A percentile compares a stretch with the other conserved stretches of the same genome.
Evolutionary conservation across 1,140 invertebrate genomes (phyloP).

Genomic region (Trypoxylus dichotomus): DNA sequence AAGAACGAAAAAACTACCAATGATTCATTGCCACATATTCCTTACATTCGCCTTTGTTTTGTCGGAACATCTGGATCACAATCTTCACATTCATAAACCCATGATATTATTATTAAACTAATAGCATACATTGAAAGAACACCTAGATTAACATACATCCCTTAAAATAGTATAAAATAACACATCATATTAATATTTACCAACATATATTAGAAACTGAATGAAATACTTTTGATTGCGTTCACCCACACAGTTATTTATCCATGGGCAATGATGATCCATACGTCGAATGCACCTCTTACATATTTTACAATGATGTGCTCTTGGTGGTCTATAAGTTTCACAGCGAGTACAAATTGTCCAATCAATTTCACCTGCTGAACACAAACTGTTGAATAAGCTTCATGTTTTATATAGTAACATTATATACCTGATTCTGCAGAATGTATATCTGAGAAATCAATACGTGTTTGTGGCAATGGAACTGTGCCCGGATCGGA

Average conservation of each 20-base stretch:
- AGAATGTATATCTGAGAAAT: constrained; percentile 73
- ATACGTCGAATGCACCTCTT: constrained; percentile 83
- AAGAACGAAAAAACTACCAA: too few relatives aligned
- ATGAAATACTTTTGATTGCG: constrained; percentile 93
- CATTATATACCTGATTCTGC: constrained; percentile 38
- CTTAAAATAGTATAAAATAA: background rate
- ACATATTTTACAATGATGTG: constrained; percentile 89
- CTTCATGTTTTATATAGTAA: background rate
- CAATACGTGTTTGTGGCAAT: constrained; percentile 75
- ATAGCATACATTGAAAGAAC: constrained; percentile 69
- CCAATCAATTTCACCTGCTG: constrained; percentile 71
- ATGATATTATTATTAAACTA: constrained; percentile 71
- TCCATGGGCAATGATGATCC: constrained; percentile 91
- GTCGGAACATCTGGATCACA: constrained; percentile 66
- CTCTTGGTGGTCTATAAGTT: constrained; percentile 80
- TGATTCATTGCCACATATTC: too few relatives aligned
- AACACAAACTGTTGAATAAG: constrained; percentile 5
- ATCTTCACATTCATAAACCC: constrained; percentile 72
- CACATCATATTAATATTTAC: constrained; percentile 43
- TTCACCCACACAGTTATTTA: constrained; percentile 92
- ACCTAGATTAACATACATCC: constrained; percentile 34
- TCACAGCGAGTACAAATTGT: constrained; percentile 84
- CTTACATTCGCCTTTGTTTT: constrained; percentile 79
- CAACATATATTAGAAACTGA: constrained; percentile 85
- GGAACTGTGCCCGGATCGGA: constrained; percentile 89